Evolutionary conservation across 2,113 vertebrate species (phyloP).

Genomic region (Cromileptes altivelis): DNA sequence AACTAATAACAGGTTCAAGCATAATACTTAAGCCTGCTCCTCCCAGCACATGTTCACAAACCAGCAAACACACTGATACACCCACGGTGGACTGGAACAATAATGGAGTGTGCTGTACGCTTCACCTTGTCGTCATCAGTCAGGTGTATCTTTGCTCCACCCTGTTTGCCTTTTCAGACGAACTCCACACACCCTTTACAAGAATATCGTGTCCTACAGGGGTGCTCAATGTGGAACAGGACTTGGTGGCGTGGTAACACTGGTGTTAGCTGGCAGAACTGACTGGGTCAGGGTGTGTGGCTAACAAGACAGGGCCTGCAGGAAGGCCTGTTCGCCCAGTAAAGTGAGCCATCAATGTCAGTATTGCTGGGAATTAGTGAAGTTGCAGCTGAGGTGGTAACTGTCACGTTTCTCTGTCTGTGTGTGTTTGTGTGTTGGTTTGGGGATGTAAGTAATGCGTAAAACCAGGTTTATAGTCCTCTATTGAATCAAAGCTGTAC

Average conservation of each 20-base stretch:
- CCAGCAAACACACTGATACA: constrained; percentile 61
- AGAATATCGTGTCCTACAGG: constrained; percentile 21
- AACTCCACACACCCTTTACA: constrained; percentile 48
- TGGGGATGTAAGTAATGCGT: too few species aligned
- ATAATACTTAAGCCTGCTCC: constrained; percentile 64
- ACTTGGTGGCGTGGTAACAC: constrained; percentile 7
- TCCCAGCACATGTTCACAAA: constrained; percentile 70
- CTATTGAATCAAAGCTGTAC: too few species aligned
- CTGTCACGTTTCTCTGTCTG: too few species aligned
- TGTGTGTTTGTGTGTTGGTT: too few species aligned
- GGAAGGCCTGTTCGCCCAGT: constrained; percentile 47
- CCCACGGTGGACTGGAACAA: constrained; percentile 60
- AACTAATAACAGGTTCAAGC: constrained; percentile 66
- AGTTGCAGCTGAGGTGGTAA: not conserved
- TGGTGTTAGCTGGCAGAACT: constrained; percentile 33
- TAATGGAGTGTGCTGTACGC: constrained; percentile 7
- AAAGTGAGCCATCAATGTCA: constrained; percentile 12
- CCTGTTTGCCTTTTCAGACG: constrained; percentile 60
- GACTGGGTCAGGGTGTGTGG: constrained; percentile 48
- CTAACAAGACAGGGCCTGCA: constrained; percentile 57
- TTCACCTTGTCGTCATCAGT: constrained; percentile 42
- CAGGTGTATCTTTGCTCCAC: constrained; percentile 59
- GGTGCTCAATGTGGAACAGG: constrained; percentile 8
- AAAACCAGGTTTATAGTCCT: too few species aligned
- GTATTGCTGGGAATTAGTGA: constrained; percentile 11